Percentiles rank a stretch among this genome's conserved stretches.
These are phyloP conservation scores for Bolinopsis microptera DNA, from an alignment of 37 sponge, comb jelly and placozoan genomes.

Conservation along the genomic window DNA sequence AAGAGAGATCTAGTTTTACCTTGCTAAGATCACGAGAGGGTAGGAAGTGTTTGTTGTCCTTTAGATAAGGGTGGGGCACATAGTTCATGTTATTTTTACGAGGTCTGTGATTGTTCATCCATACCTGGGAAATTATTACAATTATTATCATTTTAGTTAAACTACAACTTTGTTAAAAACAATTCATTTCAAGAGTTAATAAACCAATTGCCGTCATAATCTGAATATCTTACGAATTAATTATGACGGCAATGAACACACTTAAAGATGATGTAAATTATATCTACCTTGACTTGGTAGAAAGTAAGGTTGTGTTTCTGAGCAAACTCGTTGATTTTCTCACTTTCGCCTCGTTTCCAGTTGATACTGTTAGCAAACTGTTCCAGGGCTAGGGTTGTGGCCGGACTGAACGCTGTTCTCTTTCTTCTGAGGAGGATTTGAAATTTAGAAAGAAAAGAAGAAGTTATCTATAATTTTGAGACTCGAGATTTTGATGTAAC, in stretches of 20 bases:
- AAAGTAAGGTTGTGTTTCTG: conserved; percentile 51
- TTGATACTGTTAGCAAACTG: conserved; percentile 62
- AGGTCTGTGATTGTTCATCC: conserved; percentile 60
- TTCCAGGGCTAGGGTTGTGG: conserved; percentile 47
- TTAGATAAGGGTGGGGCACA: conserved; percentile 43
- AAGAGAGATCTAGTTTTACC: no score
- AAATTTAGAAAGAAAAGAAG: no score
- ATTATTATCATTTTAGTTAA: no score
- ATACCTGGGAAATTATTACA: conserved; percentile 47
- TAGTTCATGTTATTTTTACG: neutral
- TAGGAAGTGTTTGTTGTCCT: conserved; percentile 53
- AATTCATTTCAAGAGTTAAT: no score
- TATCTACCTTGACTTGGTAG: conserved; percentile 67
- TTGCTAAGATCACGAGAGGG: conserved; percentile 60
- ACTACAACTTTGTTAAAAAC: no score
- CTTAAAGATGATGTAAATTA: no score
- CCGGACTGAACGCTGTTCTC: conserved; percentile 56
- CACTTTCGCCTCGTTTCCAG: conserved; percentile 65
- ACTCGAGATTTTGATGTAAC: no score
- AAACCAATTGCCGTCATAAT: no score
- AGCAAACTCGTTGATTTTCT: conserved; percentile 58
- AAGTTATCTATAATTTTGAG: no score
- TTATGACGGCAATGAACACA: no score
- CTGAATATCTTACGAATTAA: no score
- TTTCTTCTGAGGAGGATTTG: conserved; percentile 26